These are phyloP conservation scores for Nemotelus nigrinus DNA, from an alignment of 2,888 invertebrate species.

Conservation along the genomic window DNA sequence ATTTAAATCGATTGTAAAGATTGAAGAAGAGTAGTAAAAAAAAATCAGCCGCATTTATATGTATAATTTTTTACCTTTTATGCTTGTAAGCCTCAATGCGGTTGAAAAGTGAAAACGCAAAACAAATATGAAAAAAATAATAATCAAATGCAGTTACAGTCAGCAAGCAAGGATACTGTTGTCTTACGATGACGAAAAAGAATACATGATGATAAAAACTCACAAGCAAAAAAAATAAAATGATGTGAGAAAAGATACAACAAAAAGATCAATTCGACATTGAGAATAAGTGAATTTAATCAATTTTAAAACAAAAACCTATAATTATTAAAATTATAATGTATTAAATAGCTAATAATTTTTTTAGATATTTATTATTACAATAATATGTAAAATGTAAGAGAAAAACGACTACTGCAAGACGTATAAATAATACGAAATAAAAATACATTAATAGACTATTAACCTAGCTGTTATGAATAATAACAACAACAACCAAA, in stretches of 20 bases:
- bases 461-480: slow-evolving; percentile 37
- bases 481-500: slow-evolving; percentile 15
- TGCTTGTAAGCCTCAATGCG: slow-evolving; percentile 22
- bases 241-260: not conserved
- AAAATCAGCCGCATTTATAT: slow-evolving; percentile 2
- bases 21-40: slow-evolving; percentile 1
- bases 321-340: slow-evolving; percentile 44
- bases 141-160: not conserved
- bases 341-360: slow-evolving; percentile 50
- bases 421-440: slow-evolving; percentile 1
- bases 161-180: not conserved
- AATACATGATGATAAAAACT: slow-evolving; percentile 7
- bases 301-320: slow-evolving; percentile 45
- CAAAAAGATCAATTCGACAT: slow-evolving; percentile 21
- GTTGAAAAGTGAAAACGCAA: not conserved
- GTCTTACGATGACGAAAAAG: not conserved
- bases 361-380: slow-evolving; percentile 50
- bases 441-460: slow-evolving; percentile 34
- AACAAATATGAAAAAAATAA: not conserved
- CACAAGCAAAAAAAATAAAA: slow-evolving; percentile 2
- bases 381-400: slow-evolving; percentile 40
- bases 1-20: slow-evolving; percentile 24
- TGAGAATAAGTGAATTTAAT: slow-evolving; percentile 42
- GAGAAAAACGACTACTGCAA: slow-evolving; percentile 11
- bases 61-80: slow-evolving; percentile 11